These are phyloP conservation scores for Coregonus suidteri DNA, from an alignment of 2,797 vertebrate species.

Conservation along the genomic window DNA sequence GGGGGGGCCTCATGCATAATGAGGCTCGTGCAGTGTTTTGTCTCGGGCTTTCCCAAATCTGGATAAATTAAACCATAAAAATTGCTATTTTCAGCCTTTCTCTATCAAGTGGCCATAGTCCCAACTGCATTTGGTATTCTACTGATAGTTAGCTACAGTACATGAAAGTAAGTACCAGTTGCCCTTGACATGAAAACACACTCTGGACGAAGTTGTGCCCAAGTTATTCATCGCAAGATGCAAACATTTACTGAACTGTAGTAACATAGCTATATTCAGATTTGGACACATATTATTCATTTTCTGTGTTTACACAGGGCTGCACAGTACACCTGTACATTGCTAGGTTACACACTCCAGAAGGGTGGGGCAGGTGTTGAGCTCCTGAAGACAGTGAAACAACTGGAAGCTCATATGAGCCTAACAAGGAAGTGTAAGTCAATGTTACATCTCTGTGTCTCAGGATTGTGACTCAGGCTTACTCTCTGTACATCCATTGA, in stretches of 20 bases:
- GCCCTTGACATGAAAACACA: not conserved
- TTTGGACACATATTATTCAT: not conserved
- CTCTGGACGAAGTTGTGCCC: conserved; percentile 58
- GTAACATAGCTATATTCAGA: conserved; percentile 20
- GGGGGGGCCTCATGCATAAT: too few species aligned
- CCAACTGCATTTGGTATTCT: not conserved
- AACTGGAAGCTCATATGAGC: conserved; percentile 88
- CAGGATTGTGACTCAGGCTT: not conserved
- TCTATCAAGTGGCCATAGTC: not conserved
- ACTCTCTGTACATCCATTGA: not conserved
- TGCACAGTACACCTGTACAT: conserved; percentile 86
- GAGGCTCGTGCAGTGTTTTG: too few species aligned
- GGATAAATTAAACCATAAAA: too few species aligned
- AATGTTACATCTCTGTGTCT: not conserved
- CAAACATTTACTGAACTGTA: conserved; percentile 44
- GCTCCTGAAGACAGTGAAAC: conserved; percentile 69
- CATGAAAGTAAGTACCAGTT: not conserved
- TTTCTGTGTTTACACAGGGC: conserved; percentile 71
- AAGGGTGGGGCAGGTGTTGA: conserved; percentile 72
- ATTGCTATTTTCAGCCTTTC: not conserved
- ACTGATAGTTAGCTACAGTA: not conserved
- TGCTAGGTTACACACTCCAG: conserved; percentile 82
- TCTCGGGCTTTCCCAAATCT: too few species aligned
- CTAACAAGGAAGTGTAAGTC: conserved; percentile 85
- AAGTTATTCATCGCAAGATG: not conserved